phyloP scores from a whole-genome alignment of 2,888 invertebrate genomes.

The Cryptus viduatorius region DNA sequence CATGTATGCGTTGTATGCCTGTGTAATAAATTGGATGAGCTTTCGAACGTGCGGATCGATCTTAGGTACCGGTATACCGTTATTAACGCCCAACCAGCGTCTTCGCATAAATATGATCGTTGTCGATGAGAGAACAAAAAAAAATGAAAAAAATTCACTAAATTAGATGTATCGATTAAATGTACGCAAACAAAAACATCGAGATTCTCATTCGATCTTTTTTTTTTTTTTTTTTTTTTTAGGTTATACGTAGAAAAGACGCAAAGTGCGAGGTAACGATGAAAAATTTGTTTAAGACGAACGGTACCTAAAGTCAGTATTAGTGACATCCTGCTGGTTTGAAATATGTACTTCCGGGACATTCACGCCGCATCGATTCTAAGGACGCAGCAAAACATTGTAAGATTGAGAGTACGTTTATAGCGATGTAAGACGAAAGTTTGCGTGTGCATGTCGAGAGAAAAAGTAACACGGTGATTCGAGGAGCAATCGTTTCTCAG shows the following conservation, averaged over 20 bases:
- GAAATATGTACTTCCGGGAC: conserved; percentile 69
- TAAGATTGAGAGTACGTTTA: conserved; percentile 16
- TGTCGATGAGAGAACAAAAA: conserved; percentile 3
- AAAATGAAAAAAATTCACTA: neutral
- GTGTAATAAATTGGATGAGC: conserved; percentile 54
- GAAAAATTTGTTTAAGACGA: conserved; percentile 44
- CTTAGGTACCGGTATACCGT: conserved; percentile 59
- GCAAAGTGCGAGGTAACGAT: neutral
- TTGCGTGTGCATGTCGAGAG: conserved; percentile 44
- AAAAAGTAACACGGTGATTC: conserved; percentile 15
- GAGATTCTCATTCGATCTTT: conserved; percentile 23
- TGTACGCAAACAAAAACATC: conserved; percentile 10
- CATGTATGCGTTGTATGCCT: conserved; percentile 60
- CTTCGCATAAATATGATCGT: neutral
- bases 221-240: neutral
- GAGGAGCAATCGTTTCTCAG: conserved; percentile 37
- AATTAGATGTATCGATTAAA: neutral
- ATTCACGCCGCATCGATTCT: conserved; percentile 56
- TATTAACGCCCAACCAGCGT: conserved; percentile 9
- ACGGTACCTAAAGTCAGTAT: conserved; percentile 67
- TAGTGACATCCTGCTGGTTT: conserved; percentile 69
- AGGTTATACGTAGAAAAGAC: conserved; percentile 2
- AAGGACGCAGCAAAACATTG: conserved; percentile 41
- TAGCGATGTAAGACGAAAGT: conserved; percentile 36
- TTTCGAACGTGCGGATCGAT: conserved; percentile 63